Conservation (phyloP, 37 sponge, comb jelly and placozoan species). For the Lycopodina hypogea region DNA sequence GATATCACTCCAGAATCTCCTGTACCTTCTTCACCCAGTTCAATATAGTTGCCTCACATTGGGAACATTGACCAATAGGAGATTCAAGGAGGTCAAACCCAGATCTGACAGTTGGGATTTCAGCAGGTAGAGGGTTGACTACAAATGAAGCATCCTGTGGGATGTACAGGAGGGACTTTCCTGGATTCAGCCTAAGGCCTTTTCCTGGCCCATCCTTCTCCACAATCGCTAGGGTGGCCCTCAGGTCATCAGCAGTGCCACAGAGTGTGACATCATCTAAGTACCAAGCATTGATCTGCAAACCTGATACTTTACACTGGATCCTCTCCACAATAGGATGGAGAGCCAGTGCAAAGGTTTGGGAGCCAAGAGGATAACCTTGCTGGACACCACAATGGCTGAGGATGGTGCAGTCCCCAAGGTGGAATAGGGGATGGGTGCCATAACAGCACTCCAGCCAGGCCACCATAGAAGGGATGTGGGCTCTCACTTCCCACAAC, state of each 20-base stretch:
- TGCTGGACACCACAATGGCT: conserved; percentile 1
- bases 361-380: background rate
- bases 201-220: background rate
- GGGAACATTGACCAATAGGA: no score
- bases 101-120: background rate
- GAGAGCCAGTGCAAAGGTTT: background rate
- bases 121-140: background rate
- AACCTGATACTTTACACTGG: background rate
- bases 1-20: no score
- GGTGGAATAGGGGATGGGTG: conserved; percentile 7
- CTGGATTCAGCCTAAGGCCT: no score
- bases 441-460: conserved; percentile 13
- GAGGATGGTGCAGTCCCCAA: conserved; percentile 6
- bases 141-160: background rate
- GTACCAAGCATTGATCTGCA: conserved; percentile 11
- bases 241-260: background rate
- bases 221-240: background rate
- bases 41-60: no score
- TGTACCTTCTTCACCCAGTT: no score
- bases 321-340: conserved; percentile 6
- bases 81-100: background rate
- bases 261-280: background rate
- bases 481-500: background rate
- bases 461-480: background rate
- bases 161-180: background rate